Evolutionary conservation across 2,888 invertebrate genomes (phyloP), one percentile per base, ranked within the genome.

Genomic region (Amiota communis): DNA sequence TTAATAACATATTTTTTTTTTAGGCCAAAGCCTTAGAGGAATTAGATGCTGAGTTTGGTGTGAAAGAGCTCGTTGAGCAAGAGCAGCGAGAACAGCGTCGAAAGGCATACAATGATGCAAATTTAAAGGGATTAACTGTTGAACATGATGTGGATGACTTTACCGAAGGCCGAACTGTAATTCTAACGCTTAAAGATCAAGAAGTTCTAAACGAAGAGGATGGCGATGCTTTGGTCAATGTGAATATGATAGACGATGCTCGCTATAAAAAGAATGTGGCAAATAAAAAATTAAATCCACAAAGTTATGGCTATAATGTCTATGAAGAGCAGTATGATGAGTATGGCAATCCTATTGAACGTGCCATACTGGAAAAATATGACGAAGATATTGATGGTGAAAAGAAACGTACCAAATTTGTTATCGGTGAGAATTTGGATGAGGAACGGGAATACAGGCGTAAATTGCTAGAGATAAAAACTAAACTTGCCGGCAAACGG

Each of bases 21-120:
- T 87, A 96, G 96, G 98, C 97, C 23, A 97, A 97, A 88, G 92
- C 96, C 91, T 89, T 99, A 86, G 97, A 98, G 90, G 97, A 98
- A 90, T 92, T 99, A 92, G 99, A 99, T 90, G 95, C 93, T 79
- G 97, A 96, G 88, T 12, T n/a, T 92, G 98, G 98, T 48, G 94
- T 98, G 75, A 93, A 93, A 13, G 95, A 94, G 81, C 91, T 98
- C 67, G 92, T 98, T n/a, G 95, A 95, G 78, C 93, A 95, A 80
- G 96, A 96, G 83, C 92, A 92, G 78, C 91, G 90, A 75, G 92
- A 92, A 69, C 91, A 92, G 46, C 90, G 88, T 48, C 90, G 88
- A 61, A 89, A 90, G 68, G 92, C 93, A 8, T 98, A 98, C 89
- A 91, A 92, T 1, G 92, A 93, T 67, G 92, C 91, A 82, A 92